Evolutionary conservation across 2,113 vertebrate genomes (phyloP).

Genomic region (Probosciger aterrimus): DNA sequence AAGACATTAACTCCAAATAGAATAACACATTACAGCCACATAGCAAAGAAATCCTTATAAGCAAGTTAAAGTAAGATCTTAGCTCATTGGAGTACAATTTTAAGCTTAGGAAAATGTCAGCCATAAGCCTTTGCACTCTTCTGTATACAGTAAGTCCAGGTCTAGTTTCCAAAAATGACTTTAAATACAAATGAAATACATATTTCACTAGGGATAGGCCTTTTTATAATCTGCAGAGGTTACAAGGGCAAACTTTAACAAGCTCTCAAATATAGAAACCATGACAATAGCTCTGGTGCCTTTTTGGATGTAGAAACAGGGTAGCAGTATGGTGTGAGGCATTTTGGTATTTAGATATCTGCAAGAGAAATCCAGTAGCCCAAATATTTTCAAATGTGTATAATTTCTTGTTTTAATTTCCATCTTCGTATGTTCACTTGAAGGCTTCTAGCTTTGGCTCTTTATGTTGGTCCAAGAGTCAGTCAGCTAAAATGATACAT

Average conservation of each 20-base stretch:
- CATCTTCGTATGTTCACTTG: background rate
- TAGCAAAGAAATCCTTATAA: background rate
- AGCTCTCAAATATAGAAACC: background rate
- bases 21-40: background rate
- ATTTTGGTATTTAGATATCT: background rate
- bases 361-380: background rate
- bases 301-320: background rate
- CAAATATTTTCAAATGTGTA: background rate
- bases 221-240: background rate
- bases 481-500: background rate
- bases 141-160: background rate
- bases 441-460: background rate
- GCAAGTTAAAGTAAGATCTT: constrained; percentile 13
- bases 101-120: constrained; percentile 19
- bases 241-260: background rate
- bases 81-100: background rate
- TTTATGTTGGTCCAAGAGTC: background rate
- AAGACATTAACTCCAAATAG: background rate
- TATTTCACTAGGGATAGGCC: background rate
- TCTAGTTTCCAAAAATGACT: background rate
- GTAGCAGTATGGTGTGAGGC: background rate
- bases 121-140: background rate
- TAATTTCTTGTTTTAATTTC: background rate
- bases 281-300: background rate
- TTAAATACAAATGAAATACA: background rate